phyloP scores from a whole-genome alignment of 2,797 vertebrate genomes.

The Poeciliopsis presidionis region DNA sequence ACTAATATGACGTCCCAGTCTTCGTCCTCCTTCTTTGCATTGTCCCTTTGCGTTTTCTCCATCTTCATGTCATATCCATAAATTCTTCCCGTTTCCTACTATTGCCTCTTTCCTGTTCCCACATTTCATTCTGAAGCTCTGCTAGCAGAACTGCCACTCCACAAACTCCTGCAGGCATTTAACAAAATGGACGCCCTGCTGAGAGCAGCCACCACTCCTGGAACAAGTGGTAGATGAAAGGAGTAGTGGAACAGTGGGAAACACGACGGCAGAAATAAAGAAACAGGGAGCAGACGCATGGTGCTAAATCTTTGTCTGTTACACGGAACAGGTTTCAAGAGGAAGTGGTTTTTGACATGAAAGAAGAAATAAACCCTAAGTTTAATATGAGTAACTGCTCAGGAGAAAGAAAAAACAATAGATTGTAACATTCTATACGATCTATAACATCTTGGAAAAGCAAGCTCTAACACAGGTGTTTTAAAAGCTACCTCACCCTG shows the following conservation, averaged over 20 bases:
- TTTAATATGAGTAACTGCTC: constrained; percentile 27
- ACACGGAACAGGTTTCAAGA: constrained; percentile 36
- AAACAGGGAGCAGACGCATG: constrained; percentile 27
- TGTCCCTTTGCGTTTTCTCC: constrained; percentile 10
- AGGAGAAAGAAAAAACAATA: constrained; percentile 17
- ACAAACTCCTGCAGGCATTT: constrained; percentile 59
- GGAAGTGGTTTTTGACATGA: constrained; percentile 46
- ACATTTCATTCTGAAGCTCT: constrained; percentile 27
- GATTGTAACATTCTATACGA: constrained; percentile 20
- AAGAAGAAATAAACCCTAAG: constrained; percentile 36
- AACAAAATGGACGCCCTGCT: constrained; percentile 63
- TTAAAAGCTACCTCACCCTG: neutral
- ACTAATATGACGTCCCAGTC: neutral
- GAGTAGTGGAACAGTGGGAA: constrained; percentile 32
- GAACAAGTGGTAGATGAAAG: constrained; percentile 57
- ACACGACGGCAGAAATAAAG: constrained; percentile 33
- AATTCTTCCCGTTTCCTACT: constrained; percentile 29
- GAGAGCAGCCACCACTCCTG: constrained; percentile 60
- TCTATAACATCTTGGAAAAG: constrained; percentile 14
- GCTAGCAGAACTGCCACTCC: constrained; percentile 41
- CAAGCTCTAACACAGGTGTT: neutral
- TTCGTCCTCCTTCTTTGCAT: neutral
- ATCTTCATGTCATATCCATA: neutral
- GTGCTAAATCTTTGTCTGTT: constrained; percentile 37
- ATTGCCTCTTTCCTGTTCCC: constrained; percentile 8